Percentiles rank a stretch among this genome's conserved stretches.
Conservation (phyloP, 1,140 invertebrate species). For the Orius insidiosus region DNA sequence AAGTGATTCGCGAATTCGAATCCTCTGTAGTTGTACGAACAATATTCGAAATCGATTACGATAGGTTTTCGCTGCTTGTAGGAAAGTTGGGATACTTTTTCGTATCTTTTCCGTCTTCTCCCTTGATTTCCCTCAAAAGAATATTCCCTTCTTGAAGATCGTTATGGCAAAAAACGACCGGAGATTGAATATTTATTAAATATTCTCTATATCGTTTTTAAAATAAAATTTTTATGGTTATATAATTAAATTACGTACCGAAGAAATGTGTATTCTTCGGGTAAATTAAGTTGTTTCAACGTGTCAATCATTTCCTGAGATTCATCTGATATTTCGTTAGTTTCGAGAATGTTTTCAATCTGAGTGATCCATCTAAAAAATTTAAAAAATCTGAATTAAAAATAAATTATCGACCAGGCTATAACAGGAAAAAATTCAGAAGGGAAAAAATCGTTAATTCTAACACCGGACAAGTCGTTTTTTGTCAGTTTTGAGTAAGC, state of each 20-base stretch:
- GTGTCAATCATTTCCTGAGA: conserved; percentile 25
- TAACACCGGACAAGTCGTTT: too few species aligned
- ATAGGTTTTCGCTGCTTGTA: conserved; percentile 26
- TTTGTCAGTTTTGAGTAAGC: too few species aligned
- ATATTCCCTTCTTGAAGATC: conserved; percentile 84
- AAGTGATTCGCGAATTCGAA: conserved; percentile 95
- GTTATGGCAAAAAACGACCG: conserved; percentile 92
- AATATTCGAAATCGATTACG: conserved; percentile 85
- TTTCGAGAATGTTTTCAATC: conserved; percentile 28
- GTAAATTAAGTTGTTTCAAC: conserved; percentile 25
- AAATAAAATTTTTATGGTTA: neutral
- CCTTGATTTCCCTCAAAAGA: conserved; percentile 18
- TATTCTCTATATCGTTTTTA: conserved; percentile 24
- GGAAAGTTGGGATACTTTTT: neutral
- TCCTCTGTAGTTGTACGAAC: conserved; percentile 78
- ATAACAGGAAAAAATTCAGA: too few species aligned
- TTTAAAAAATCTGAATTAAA: too few species aligned
- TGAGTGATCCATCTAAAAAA: conserved; percentile 40
- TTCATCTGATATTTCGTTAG: conserved; percentile 24
- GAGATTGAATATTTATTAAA: conserved; percentile 34
- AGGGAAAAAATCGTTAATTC: too few species aligned
- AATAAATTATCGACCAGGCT: too few species aligned
- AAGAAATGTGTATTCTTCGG: conserved; percentile 27
- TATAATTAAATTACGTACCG: conserved; percentile 21
- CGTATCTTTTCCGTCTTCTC: neutral